Conservation (phyloP, 2,113 vertebrate genomes). For the Corythornis madagascariensis region DNA sequence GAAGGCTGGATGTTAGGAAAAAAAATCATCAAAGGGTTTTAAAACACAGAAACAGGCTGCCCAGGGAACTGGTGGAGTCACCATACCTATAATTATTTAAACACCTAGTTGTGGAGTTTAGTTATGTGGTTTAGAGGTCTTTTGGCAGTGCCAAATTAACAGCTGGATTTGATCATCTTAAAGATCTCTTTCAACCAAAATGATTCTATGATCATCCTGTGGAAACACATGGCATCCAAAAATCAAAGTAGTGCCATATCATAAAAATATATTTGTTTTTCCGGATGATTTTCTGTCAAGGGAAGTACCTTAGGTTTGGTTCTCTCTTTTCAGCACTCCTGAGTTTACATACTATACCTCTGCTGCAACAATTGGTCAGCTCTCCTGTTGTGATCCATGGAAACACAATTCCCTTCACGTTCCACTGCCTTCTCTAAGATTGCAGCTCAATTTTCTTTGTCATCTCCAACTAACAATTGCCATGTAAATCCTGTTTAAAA, state of each 20-base stretch:
- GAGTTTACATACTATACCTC: background rate
- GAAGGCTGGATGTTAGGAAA: too few species aligned
- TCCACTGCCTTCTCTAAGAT: background rate
- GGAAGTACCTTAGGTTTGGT: background rate
- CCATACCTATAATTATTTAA: too few species aligned
- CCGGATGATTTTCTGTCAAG: background rate
- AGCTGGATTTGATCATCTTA: too few species aligned
- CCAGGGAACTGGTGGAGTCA: too few species aligned
- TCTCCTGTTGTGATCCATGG: background rate
- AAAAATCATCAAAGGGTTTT: too few species aligned
- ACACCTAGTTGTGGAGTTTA: too few species aligned
- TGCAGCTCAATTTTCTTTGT: constrained; percentile 13
- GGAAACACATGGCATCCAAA: background rate
- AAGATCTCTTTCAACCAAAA: too few species aligned
- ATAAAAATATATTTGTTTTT: background rate
- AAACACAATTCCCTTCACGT: background rate
- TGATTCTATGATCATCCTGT: too few species aligned
- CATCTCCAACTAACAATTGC: constrained; percentile 4
- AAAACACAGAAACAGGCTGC: too few species aligned
- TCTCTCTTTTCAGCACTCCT: background rate
- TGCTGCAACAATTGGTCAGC: background rate
- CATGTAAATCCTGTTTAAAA: background rate
- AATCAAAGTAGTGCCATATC: background rate
- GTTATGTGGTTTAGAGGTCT: too few species aligned
- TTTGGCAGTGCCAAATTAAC: too few species aligned